A percentile compares a stretch with the other conserved stretches of the same genome.
These are phyloP conservation scores for Prietella phreatophila DNA, from an alignment of 2,113 vertebrate genomes.

Conservation along the genomic window DNA sequence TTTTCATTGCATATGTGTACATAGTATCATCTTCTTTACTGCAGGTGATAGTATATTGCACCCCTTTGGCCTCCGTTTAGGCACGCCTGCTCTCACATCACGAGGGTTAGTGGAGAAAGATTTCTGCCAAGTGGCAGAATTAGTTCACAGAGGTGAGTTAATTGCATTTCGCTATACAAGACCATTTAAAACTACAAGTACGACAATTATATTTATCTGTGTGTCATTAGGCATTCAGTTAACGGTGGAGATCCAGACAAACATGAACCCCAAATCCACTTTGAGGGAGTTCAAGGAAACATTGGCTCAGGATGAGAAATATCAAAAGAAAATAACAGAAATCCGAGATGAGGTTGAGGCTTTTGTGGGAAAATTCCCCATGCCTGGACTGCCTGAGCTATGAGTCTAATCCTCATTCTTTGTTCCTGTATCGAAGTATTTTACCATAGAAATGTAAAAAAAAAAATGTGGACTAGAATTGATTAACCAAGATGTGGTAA, in stretches of 20 bases:
- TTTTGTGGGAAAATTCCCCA: constrained; percentile 81
- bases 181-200: not conserved
- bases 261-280: constrained; percentile 76
- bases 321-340: constrained; percentile 66
- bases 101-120: constrained; percentile 84
- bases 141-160: constrained; percentile 84
- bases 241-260: constrained; percentile 83
- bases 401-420: constrained; percentile 57
- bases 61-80: constrained; percentile 88
- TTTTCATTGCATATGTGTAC: not conserved
- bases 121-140: constrained; percentile 84
- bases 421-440: too few relatives aligned
- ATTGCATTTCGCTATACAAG: not conserved
- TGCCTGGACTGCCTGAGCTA: constrained; percentile 85
- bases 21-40: not conserved
- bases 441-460: too few relatives aligned
- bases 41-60: constrained; percentile 88
- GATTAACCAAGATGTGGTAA: too few relatives aligned
- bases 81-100: constrained; percentile 90
- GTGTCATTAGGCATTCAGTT: constrained; percentile 78
- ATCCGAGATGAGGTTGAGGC: constrained; percentile 83
- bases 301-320: constrained; percentile 72
- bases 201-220: not conserved
- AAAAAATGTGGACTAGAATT: too few relatives aligned
- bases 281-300: constrained; percentile 88